Conservation (phyloP, 2,113 vertebrate species). For the Labeo rohita region DNA sequence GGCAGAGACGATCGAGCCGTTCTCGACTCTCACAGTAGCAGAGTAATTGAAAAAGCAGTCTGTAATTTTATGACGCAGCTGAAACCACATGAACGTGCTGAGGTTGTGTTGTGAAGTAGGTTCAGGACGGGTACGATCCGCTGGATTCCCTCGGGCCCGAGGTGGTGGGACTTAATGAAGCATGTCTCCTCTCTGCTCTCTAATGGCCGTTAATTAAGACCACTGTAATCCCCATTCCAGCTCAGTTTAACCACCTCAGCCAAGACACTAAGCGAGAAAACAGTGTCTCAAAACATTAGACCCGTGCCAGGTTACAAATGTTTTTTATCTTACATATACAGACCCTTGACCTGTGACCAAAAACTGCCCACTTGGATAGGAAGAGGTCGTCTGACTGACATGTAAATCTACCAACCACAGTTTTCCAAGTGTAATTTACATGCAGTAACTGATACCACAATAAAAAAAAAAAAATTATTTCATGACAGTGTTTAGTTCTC, state of each 20-base stretch:
- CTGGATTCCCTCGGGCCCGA: not conserved
- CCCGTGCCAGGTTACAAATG: not conserved
- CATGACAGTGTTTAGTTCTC: not conserved
- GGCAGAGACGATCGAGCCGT: not conserved
- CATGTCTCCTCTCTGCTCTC: slow-evolving; percentile 35
- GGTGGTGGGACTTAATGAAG: slow-evolving; percentile 33
- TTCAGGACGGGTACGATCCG: not conserved
- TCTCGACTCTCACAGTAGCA: not conserved
- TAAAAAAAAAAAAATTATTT: not conserved
- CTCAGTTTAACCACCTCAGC: slow-evolving; percentile 1
- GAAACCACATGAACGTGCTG: slow-evolving; percentile 1
- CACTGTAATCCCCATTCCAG: not conserved
- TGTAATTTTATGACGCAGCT: not conserved
- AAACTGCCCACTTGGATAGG: not conserved
- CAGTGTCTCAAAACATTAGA: slow-evolving; percentile 7
- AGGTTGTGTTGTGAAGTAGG: not conserved
- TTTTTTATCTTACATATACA: not conserved
- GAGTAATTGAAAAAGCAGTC: slow-evolving; percentile 22
- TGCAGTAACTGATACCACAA: not conserved
- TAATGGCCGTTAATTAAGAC: slow-evolving; percentile 38
- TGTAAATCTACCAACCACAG: not conserved
- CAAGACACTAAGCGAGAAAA: slow-evolving; percentile 15
- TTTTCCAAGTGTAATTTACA: not conserved
- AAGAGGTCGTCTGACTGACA: not conserved
- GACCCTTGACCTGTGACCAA: not conserved